Percentiles rank a stretch among this genome's conserved stretches.
Conservation (phyloP, 2,888 invertebrate genomes). For the Drosophila mercatorum region DNA sequence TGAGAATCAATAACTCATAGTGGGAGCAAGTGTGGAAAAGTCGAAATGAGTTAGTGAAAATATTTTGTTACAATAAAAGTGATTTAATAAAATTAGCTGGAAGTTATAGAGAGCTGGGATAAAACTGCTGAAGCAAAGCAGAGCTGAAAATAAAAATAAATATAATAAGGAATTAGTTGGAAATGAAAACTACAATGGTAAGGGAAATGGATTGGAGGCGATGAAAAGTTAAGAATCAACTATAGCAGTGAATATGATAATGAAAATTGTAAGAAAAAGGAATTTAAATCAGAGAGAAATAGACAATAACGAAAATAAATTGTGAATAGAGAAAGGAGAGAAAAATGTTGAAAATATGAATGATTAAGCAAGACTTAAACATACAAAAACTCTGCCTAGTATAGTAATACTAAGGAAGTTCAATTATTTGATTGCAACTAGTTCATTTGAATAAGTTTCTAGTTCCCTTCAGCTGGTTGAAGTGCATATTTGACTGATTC, state of each 20-base stretch:
- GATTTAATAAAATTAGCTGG: background rate
- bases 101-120: background rate
- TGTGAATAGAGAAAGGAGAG: too few relatives aligned
- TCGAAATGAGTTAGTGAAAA: background rate
- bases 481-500: too few relatives aligned
- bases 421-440: too few relatives aligned
- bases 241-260: too few relatives aligned
- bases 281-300: background rate
- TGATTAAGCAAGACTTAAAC: too few relatives aligned
- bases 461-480: too few relatives aligned
- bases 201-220: too few relatives aligned
- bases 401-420: too few relatives aligned
- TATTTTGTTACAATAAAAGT: background rate
- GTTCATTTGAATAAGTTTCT: too few relatives aligned
- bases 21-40: constrained; percentile 12
- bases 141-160: background rate
- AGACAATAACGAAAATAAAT: background rate
- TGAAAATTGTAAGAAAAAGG: background rate
- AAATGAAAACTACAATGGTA: background rate
- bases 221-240: background rate
- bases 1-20: background rate
- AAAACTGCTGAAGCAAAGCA: background rate
- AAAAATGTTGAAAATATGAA: too few relatives aligned
- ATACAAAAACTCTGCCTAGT: too few relatives aligned
- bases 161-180: background rate